Conservation (phyloP, 2,888 invertebrate genomes). For the Ennomos fuscantarius region DNA sequence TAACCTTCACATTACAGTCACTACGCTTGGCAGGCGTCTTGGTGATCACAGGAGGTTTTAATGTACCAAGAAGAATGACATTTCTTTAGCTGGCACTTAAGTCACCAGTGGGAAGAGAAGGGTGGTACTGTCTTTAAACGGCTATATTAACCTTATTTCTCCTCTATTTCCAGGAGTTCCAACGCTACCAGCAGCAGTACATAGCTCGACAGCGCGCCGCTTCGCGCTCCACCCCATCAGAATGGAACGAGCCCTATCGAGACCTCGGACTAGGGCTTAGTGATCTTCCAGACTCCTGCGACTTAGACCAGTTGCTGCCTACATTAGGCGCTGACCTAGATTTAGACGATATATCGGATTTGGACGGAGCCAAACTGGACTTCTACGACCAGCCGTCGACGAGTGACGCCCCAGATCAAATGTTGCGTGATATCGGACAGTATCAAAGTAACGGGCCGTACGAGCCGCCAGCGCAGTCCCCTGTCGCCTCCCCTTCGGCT, state of each 20-base stretch:
- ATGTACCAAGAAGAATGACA: too few species aligned
- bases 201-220: constrained; percentile 84
- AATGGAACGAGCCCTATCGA: constrained; percentile 82
- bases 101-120: too few species aligned
- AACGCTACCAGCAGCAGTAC: constrained; percentile 87
- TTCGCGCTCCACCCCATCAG: constrained; percentile 64
- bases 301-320: constrained; percentile 88
- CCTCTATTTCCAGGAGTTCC: constrained; percentile 79
- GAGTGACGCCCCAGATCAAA: constrained; percentile 54
- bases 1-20: too few species aligned
- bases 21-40: too few species aligned
- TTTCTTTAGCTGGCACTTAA: too few species aligned
- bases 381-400: constrained; percentile 58
- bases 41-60: too few species aligned
- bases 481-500: constrained; percentile 36
- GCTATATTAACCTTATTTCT: neutral
- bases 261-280: constrained; percentile 71
- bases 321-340: constrained; percentile 86
- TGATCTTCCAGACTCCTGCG: constrained; percentile 78
- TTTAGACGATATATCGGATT: constrained; percentile 76
- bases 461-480: constrained; percentile 44
- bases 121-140: too few species aligned
- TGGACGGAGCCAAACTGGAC: constrained; percentile 75
- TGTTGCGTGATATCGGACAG: constrained; percentile 63
- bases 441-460: constrained; percentile 59